A percentile compares a stretch with the other conserved stretches of the same genome.
These are phyloP conservation scores for Psilopogon haemacephalus DNA, from an alignment of 2,113 vertebrate species.

Conservation along the genomic window DNA sequence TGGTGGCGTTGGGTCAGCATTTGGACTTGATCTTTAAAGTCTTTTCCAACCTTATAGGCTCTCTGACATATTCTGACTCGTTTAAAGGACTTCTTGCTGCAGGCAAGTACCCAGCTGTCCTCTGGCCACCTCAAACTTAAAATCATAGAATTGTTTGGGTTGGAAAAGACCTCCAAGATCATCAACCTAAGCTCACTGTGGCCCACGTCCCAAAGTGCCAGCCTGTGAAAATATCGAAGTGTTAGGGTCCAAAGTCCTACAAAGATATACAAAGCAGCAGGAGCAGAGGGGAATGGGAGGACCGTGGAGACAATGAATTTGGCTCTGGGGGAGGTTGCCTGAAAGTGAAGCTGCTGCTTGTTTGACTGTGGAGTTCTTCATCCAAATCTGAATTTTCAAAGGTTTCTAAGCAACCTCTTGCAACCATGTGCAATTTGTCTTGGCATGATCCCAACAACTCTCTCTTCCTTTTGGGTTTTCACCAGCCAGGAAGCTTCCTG, in stretches of 20 bases:
- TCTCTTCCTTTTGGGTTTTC: background rate
- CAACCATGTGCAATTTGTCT: background rate
- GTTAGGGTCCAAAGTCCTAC: background rate
- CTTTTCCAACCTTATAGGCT: too few relatives aligned
- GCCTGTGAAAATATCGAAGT: background rate
- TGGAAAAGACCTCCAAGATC: too few relatives aligned
- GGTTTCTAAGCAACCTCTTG: slow-evolving; percentile 32
- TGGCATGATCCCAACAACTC: background rate
- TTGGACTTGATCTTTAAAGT: too few relatives aligned
- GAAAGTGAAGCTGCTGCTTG: background rate
- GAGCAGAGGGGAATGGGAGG: background rate
- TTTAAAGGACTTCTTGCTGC: fast-evolving
- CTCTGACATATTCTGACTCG: background rate
- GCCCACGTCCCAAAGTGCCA: too few relatives aligned
- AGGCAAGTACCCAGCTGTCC: background rate
- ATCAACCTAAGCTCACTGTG: too few relatives aligned
- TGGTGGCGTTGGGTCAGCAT: too few relatives aligned
- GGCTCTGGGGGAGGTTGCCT: background rate
- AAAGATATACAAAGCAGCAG: background rate
- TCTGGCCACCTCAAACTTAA: background rate
- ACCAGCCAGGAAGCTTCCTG: slow-evolving; percentile 4
- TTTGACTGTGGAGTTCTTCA: background rate
- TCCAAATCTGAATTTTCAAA: background rate
- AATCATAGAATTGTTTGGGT: too few relatives aligned
- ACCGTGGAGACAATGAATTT: fast-evolving